Conservation (phyloP, 2,797 vertebrate genomes). For the Rallus crepitans region DNA sequence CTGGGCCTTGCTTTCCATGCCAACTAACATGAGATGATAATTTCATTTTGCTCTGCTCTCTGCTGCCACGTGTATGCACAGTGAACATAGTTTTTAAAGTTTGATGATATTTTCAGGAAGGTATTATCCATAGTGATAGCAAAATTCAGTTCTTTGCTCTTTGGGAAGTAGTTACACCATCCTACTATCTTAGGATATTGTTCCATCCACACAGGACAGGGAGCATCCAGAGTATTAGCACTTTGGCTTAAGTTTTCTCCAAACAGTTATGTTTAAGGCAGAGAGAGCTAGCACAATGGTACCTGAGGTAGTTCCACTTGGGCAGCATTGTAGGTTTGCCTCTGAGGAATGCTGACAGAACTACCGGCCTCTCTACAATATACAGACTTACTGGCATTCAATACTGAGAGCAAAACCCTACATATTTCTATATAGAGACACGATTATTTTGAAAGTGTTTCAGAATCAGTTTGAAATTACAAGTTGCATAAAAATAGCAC, state of each 20-base stretch:
- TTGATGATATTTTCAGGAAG: background rate
- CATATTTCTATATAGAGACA: background rate
- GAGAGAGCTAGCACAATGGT: background rate
- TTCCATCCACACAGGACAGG: accelerated
- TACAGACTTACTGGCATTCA: background rate
- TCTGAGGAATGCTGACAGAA: background rate
- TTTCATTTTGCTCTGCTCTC: background rate
- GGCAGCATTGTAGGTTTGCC: background rate
- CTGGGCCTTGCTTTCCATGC: accelerated
- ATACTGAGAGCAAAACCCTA: background rate
- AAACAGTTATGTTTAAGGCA: background rate
- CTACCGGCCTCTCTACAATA: background rate
- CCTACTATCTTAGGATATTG: background rate
- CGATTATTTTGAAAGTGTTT: background rate
- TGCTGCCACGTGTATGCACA: background rate
- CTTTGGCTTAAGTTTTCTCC: background rate
- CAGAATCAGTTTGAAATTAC: background rate
- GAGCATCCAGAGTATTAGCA: background rate
- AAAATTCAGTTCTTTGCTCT: background rate
- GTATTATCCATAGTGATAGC: background rate
- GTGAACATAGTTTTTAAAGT: background rate
- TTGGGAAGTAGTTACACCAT: background rate
- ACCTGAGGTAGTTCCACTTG: background rate
- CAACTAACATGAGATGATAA: background rate
- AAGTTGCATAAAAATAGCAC: background rate